Conservation (phyloP, 2,797 vertebrate species). For the Glossophaga mutica region DNA sequence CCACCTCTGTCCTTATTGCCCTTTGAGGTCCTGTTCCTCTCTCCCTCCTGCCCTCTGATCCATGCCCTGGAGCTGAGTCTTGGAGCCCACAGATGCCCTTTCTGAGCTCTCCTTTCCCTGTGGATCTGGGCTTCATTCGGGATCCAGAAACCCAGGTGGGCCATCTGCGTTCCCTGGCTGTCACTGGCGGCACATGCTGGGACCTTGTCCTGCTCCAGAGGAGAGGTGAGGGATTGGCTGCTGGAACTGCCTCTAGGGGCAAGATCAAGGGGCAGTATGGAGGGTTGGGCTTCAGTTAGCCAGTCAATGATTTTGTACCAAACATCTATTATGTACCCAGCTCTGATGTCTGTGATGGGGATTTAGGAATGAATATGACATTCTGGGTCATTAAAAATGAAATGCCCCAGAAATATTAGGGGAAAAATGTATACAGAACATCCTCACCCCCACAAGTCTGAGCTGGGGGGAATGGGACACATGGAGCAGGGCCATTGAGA, state of each 20-base stretch:
- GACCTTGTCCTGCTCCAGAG: conserved; percentile 11
- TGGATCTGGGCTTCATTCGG: neutral
- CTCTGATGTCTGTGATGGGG: neutral
- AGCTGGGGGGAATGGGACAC: too few species aligned
- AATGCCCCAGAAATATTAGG: neutral
- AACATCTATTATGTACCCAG: neutral
- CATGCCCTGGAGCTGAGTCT: neutral
- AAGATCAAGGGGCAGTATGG: too few species aligned
- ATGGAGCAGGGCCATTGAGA: too few species aligned
- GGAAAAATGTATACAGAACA: too few species aligned
- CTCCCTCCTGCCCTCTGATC: neutral
- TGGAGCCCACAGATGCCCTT: conserved; percentile 1
- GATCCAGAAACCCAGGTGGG: conserved; percentile 42
- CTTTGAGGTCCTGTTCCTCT: neutral
- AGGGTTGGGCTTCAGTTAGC: neutral
- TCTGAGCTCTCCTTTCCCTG: neutral
- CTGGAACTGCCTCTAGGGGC: neutral
- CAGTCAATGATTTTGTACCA: neutral
- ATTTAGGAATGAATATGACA: neutral
- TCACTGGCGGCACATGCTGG: conserved; percentile 30
- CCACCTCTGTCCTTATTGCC: neutral
- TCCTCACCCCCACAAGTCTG: too few species aligned
- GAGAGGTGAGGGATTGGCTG: conserved; percentile 41
- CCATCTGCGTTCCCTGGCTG: conserved; percentile 37
- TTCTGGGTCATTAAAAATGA: neutral